Evolutionary conservation across 2,797 vertebrate species (phyloP).

Genomic region (Myripristis jacobus): DNA sequence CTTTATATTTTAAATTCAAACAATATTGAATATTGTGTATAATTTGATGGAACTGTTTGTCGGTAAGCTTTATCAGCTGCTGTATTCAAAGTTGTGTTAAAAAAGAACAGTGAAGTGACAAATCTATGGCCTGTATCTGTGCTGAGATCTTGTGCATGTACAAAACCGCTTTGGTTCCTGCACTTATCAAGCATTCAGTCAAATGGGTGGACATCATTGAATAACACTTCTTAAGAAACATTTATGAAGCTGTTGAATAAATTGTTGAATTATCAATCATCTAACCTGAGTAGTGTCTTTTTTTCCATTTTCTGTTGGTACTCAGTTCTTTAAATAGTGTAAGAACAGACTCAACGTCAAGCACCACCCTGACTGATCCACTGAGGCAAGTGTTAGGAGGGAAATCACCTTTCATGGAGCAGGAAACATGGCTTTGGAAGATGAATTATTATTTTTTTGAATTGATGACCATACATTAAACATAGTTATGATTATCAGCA

Average conservation of each 20-base stretch:
- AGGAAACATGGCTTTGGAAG: too few relatives aligned
- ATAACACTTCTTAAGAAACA: slow-evolving; percentile 86
- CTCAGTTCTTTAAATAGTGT: not conserved
- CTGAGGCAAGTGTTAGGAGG: too few relatives aligned
- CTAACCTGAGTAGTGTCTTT: not conserved
- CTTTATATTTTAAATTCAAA: slow-evolving; percentile 89
- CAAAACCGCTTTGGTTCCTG: slow-evolving; percentile 86
- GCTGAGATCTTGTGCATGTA: slow-evolving; percentile 91
- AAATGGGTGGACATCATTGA: slow-evolving; percentile 19
- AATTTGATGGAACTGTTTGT: slow-evolving; percentile 84
- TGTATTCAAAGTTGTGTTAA: slow-evolving; percentile 89
- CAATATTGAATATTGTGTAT: slow-evolving; percentile 86
- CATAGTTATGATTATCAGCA: too few relatives aligned
- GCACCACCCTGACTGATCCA: too few relatives aligned
- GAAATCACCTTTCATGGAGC: too few relatives aligned
- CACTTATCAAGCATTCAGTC: slow-evolving; percentile 77
- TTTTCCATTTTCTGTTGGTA: not conserved
- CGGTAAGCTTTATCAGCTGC: slow-evolving; percentile 91
- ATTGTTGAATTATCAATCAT: slow-evolving; percentile 75
- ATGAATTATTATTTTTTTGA: too few relatives aligned
- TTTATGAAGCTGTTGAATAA: slow-evolving; percentile 89
- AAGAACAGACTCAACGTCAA: too few relatives aligned
- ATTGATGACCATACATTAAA: too few relatives aligned
- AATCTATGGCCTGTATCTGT: slow-evolving; percentile 89
- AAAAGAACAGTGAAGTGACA: slow-evolving; percentile 79